Percentiles rank a stretch among this genome's conserved stretches.
phyloP scores from a whole-genome alignment of 1,140 invertebrate species.

The Monochamus saltuarius region DNA sequence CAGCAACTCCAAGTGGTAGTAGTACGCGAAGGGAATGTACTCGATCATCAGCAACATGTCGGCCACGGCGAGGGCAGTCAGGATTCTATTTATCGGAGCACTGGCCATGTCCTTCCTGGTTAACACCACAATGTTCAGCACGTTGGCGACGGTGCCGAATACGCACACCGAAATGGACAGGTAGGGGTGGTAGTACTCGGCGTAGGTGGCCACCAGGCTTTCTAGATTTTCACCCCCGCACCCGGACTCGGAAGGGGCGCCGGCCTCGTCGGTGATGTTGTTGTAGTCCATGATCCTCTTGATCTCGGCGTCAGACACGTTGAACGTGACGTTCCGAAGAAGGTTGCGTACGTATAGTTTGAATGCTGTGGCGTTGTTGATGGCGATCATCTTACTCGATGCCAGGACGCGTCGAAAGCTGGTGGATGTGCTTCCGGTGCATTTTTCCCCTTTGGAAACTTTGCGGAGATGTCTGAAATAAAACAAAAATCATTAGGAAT shows the following conservation, averaged over 20 bases:
- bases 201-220: slow-evolving; percentile 26
- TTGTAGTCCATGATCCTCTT: slow-evolving; percentile 3
- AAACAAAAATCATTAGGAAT: too few relatives aligned
- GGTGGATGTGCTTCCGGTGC: too few relatives aligned
- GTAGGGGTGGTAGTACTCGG: slow-evolving; percentile 60
- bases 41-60: slow-evolving; percentile 87
- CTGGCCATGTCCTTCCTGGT: slow-evolving; percentile 79
- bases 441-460: too few relatives aligned
- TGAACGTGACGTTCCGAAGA: not conserved
- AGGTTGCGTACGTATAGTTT: too few relatives aligned
- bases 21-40: slow-evolving; percentile 80
- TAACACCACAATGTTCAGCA: slow-evolving; percentile 85
- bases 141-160: slow-evolving; percentile 87
- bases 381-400: too few relatives aligned
- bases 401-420: too few relatives aligned
- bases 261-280: not conserved
- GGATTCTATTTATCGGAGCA: slow-evolving; percentile 80
- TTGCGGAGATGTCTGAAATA: too few relatives aligned
- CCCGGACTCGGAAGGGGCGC: not conserved
- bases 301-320: not conserved
- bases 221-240: slow-evolving; percentile 20
- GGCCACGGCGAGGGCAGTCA: slow-evolving; percentile 77
- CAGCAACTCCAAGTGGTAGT: slow-evolving; percentile 67
- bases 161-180: slow-evolving; percentile 74
- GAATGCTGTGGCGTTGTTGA: too few relatives aligned